Evolutionary conservation across 53 echinoderm and acorn worm species (phyloP).

Genomic region (Astropecten irregularis): DNA sequence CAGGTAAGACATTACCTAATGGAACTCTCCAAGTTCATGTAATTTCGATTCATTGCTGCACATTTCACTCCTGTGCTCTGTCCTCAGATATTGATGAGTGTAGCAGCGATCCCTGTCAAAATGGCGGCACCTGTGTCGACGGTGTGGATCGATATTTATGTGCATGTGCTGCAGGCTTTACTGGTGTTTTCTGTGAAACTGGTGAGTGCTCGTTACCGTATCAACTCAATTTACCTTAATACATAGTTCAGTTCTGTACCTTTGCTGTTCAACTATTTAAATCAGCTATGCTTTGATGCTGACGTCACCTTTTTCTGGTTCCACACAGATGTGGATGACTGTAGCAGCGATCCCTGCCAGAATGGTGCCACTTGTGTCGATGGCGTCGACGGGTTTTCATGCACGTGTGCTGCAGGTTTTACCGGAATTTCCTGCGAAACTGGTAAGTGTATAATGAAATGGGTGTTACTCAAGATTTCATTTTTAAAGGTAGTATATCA

Average conservation of each 20-base stretch:
- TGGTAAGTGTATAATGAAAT: background rate
- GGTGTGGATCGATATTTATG: slow-evolving; percentile 40
- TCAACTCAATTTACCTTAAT: background rate
- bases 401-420: background rate
- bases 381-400: background rate
- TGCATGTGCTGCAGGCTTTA: background rate
- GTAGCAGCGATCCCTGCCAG: background rate
- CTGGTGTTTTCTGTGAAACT: background rate
- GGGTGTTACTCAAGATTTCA: too few relatives aligned
- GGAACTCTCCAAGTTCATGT: too few relatives aligned
- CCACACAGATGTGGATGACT: background rate
- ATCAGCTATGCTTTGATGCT: too few relatives aligned
- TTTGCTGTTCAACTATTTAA: too few relatives aligned
- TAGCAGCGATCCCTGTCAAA: slow-evolving; percentile 66
- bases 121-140: slow-evolving; percentile 77
- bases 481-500: too few relatives aligned
- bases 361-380: background rate
- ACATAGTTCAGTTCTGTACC: too few relatives aligned
- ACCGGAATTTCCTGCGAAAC: background rate
- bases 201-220: background rate
- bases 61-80: too few relatives aligned
- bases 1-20: too few relatives aligned
- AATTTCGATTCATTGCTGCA: too few relatives aligned
- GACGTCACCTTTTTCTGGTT: too few relatives aligned
- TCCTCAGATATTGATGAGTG: too few relatives aligned